Evolutionary conservation across 2,888 invertebrate genomes (phyloP), one percentile per base, ranked within the genome.

Genomic region (Campoplex capitator): DNA sequence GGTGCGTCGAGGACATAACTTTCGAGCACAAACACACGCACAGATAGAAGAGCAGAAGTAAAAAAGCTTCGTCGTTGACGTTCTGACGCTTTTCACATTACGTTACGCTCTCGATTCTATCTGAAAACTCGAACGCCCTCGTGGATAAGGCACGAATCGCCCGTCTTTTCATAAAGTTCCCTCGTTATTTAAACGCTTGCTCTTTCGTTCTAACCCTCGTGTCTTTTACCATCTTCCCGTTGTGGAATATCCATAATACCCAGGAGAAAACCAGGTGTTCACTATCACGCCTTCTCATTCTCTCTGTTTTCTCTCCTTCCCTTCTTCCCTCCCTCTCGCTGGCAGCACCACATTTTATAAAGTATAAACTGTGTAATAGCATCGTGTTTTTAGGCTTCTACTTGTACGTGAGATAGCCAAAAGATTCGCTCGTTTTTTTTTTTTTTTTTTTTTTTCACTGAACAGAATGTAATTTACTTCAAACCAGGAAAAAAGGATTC

Each of bases 81-180:
- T 48, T 45, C 56, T 70, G 65, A 76, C 35, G 85, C 78, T 79
- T 73, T 81, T 73, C 42, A 70, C 35, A 32, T 71, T 80, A 62
- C 18, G 80, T 6, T 54, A 56, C 67, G 48, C 48, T 77, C 67
- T 54, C n/a, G 45, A 76, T 83, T 79, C 54, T 67, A 76, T 76
- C 80, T 83, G 28, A 45, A 83, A 73, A 38, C 78, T 75, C 70
- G 71, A 83, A 76, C 62, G 45, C 42, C 42, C 48, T 73, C 67
- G 56, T 65, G 83, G 68, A 48, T 76, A 78, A 73, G 70, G 51
- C 77, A 77, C 68, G 74, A 76, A 76, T 45, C 51, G 80, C 79
- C 78, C 79, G 83, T 77, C 88, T 89, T 90, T 89, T 89, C 89
- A 88, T 84, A 83, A 89, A 90, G 88, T 90, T 89, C 70, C 78